phyloP scores from a whole-genome alignment of 1,140 invertebrate species.

The Bradysia coprophila region DNA sequence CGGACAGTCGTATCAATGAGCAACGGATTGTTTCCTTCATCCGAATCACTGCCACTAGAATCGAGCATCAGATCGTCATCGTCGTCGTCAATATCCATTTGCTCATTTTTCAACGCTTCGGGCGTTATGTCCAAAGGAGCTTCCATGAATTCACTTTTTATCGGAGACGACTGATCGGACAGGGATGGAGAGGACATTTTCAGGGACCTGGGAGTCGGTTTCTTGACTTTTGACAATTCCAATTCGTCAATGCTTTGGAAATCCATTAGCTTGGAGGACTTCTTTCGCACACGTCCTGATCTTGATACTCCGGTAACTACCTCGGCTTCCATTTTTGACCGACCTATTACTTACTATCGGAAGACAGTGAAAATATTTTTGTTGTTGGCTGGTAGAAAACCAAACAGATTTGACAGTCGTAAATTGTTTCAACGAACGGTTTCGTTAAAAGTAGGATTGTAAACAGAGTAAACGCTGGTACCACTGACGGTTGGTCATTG shows the following conservation, averaged over 20 bases:
- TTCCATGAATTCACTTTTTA: not conserved
- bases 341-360: slow-evolving; percentile 33
- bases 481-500: no score
- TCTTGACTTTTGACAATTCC: slow-evolving; percentile 25
- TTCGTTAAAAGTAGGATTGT: no score
- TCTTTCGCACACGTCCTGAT: slow-evolving; percentile 78
- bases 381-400: not conserved
- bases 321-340: no score
- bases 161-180: not conserved
- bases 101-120: not conserved
- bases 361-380: not conserved
- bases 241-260: slow-evolving; percentile 77
- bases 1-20: slow-evolving; percentile 26
- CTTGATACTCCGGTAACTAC: slow-evolving; percentile 65
- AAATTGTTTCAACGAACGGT: no score
- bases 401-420: no score
- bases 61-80: not conserved
- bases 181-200: not conserved
- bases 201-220: not conserved
- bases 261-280: slow-evolving; percentile 84
- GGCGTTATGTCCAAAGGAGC: not conserved
- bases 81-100: not conserved
- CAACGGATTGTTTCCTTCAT: slow-evolving; percentile 1
- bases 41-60: slow-evolving; percentile 3
- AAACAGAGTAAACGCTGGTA: no score